These are phyloP conservation scores for Embiotoca jacksoni DNA, from an alignment of 2,113 vertebrate species.

Conservation along the genomic window DNA sequence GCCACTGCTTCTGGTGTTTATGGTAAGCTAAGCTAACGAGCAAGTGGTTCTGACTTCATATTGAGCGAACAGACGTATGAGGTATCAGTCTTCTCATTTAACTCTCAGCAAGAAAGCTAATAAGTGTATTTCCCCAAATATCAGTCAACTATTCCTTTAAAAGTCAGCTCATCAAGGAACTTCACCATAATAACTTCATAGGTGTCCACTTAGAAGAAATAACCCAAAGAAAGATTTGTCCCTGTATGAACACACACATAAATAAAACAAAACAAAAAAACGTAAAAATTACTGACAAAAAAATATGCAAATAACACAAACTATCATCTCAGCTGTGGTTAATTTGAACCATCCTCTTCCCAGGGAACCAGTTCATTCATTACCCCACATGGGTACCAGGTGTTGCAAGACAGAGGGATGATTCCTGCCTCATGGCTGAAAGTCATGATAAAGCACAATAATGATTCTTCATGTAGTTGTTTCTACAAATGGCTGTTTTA, in stretches of 20 bases:
- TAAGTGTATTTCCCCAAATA: no score
- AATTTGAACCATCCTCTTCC: background rate
- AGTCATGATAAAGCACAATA: constrained; percentile 53
- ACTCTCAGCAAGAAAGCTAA: no score
- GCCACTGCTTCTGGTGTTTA: no score
- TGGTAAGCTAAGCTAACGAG: no score
- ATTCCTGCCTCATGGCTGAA: constrained; percentile 29
- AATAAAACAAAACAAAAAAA: constrained; percentile 14
- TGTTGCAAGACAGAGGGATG: constrained; percentile 23
- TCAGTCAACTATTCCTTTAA: background rate
- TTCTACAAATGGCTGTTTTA: constrained; percentile 38
- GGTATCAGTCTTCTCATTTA: no score
- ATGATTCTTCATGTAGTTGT: constrained; percentile 31
- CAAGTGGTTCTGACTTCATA: no score
- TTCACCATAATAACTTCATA: background rate
- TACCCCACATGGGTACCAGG: background rate
- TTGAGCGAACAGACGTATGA: no score
- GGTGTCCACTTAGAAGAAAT: background rate
- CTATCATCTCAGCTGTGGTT: constrained; percentile 2
- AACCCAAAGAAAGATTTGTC: background rate
- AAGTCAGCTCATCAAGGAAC: background rate
- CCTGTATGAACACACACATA: background rate
- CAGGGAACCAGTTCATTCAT: constrained; percentile 11
- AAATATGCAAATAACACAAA: constrained; percentile 18
- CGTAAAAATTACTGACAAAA: constrained; percentile 2